These are phyloP conservation scores for Sycobia sp. DNA, from an alignment of 1,140 invertebrate genomes.

Conservation along the genomic window DNA sequence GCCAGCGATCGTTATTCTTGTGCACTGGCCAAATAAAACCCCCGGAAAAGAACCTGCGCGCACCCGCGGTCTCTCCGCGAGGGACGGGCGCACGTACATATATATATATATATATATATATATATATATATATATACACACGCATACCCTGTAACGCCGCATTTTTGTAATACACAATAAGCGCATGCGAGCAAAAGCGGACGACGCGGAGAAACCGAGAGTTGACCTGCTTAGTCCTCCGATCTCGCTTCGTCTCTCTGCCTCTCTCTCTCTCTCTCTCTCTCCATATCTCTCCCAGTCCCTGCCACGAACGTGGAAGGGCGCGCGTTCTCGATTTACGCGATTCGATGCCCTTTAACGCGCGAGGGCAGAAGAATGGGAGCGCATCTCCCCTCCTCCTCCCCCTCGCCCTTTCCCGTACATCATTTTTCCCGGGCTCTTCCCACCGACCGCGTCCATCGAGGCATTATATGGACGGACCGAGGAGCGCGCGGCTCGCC, in stretches of 20 bases:
- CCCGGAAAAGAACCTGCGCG: conserved; percentile 58
- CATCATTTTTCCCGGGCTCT: conserved; percentile 11
- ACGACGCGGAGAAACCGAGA: conserved; percentile 20
- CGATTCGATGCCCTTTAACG: conserved; percentile 5
- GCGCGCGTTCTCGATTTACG: conserved; percentile 15
- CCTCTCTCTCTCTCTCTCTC: conserved; percentile 18
- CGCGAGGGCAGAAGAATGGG: not conserved
- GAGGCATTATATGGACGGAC: too few relatives aligned
- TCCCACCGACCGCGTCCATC: too few relatives aligned
- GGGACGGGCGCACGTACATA: not conserved
- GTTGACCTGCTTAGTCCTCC: conserved; percentile 48
- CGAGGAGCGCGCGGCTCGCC: too few relatives aligned
- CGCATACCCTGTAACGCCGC: too few relatives aligned
- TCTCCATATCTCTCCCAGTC: conserved; percentile 1
- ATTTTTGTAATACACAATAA: too few relatives aligned
- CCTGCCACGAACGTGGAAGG: not conserved
- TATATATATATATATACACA: too few relatives aligned
- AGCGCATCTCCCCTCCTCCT: too few relatives aligned
- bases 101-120: too few relatives aligned
- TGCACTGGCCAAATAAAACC: conserved; percentile 55
- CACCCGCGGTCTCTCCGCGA: not conserved
- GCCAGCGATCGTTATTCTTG: conserved; percentile 1
- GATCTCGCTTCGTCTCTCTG: not conserved
- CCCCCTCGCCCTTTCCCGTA: too few relatives aligned
- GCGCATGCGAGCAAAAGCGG: too few relatives aligned